Percentiles rank a stretch among this genome's conserved stretches.
Evolutionary conservation across 1,140 invertebrate species (phyloP).

Genomic region (Drosophila erecta): DNA sequence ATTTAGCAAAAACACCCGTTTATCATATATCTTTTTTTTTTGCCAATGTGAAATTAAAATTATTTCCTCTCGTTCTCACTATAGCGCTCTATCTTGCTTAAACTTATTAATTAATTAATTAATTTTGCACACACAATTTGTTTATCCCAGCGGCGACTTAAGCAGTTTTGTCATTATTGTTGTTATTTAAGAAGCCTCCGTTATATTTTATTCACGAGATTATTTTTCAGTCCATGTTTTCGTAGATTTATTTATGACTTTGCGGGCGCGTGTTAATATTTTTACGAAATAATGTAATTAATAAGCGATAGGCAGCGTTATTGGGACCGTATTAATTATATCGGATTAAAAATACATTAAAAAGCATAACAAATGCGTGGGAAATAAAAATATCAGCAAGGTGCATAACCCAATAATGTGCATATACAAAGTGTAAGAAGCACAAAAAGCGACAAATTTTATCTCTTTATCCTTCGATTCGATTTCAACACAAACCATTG

Average conservation of each 20-base stretch:
- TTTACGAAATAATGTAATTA: conserved; percentile 62
- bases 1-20: no score
- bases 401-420: conserved; percentile 29
- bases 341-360: conserved; percentile 57
- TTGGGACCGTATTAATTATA: conserved; percentile 49
- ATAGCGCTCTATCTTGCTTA: no score
- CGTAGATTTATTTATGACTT: conserved; percentile 72
- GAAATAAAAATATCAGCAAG: conserved; percentile 42
- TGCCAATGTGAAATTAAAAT: no score
- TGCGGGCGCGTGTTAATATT: conserved; percentile 57
- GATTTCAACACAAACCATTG: conserved; percentile 13
- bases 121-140: conserved; percentile 50
- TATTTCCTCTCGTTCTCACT: no score
- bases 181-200: conserved; percentile 31
- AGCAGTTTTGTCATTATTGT: conserved; percentile 44
- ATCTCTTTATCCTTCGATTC: conserved; percentile 11
- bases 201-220: conserved; percentile 64
- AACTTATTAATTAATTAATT: no score
- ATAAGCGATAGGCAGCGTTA: conserved; percentile 30
- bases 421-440: conserved; percentile 5
- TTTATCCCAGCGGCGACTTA: conserved; percentile 46
- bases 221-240: conserved; percentile 44
- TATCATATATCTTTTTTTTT: no score
- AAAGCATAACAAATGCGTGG: conserved; percentile 19
- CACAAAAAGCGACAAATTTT: conserved; percentile 14